Percentiles rank a stretch among this genome's conserved stretches.
These are phyloP conservation scores for Alcis repandata DNA, from an alignment of 2,888 invertebrate genomes.

Conservation along the genomic window DNA sequence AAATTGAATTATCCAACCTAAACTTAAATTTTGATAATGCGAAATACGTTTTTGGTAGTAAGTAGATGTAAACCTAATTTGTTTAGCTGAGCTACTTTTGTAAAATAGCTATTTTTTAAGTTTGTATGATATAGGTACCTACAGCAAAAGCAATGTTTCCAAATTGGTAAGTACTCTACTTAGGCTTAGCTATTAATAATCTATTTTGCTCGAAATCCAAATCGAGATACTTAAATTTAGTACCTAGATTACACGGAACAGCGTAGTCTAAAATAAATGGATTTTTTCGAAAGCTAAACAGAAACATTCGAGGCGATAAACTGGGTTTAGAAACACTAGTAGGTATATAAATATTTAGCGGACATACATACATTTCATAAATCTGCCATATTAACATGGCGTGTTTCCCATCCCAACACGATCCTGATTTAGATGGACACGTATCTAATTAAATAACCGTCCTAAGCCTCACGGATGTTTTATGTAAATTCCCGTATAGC, in stretches of 20 bases:
- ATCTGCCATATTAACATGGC: constrained; percentile 17
- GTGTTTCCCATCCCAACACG: constrained; percentile 39
- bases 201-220: background rate
- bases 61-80: constrained; percentile 1
- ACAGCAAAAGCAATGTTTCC: too few relatives aligned
- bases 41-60: constrained; percentile 28
- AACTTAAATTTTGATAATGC: constrained; percentile 7
- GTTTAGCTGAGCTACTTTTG: background rate
- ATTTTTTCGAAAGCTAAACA: background rate
- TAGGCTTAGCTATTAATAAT: background rate
- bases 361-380: constrained; percentile 4
- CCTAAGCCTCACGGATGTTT: constrained; percentile 55
- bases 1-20: constrained; percentile 13
- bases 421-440: constrained; percentile 62
- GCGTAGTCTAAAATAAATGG: background rate
- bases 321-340: background rate
- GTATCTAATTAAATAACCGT: constrained; percentile 65
- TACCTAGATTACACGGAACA: background rate
- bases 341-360: constrained; percentile 5
- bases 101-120: background rate
- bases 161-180: too few relatives aligned
- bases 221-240: too few relatives aligned
- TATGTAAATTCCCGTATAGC: constrained; percentile 63
- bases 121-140: background rate
- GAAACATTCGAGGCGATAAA: background rate